Base-by-base conservation (phyloP, 2,113 vertebrate genomes). In the Epinephelus cyanopodus region DNA sequence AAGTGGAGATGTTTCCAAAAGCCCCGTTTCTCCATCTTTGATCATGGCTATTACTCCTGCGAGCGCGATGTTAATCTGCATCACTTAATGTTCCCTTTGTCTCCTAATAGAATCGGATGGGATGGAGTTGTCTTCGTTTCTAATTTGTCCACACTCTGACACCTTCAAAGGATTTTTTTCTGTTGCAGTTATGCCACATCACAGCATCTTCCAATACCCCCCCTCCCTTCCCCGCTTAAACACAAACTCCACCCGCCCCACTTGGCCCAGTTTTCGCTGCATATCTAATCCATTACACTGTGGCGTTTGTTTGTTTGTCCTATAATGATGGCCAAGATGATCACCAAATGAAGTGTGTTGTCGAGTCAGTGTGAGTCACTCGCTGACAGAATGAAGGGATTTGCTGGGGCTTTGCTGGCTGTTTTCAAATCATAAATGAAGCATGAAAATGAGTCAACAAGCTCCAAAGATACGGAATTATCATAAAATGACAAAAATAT, bases 371-470 rank as follows among this genome's bases (percentile, higher is more conserved):
- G 68, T 33, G 77, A 86, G 77, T 71, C 84, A 77, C 76, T 81
- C 2, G 12, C 75, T 71, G 62, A 75, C 80, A 81, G 75, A 86
- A 82, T 74, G 74, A 71, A 33, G 45, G 67, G 88, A 85, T 89
- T 92, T 83, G 65, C 60, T 8, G 80, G 33, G 62, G 77, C 79
- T 90, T 90, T 83, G 48, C 74, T 39, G 63, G 1, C 47, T 57
- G 61, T 52, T 86, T 87, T 75, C 62, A 77, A 74, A 77, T 64
- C 56, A 73, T 74, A 82, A 82, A 85, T 86, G 70, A 85, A 63
- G 82, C 82, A 50, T 87, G 74, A 63, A 89, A 91, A 83, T 53
- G 62, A 89, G 37, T 83, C 82, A 81, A 75, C 69, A 81, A 50
- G 71, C 80, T 62, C 58, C 56, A 64, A 50, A 68, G 6, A 69